Conservation (phyloP, 2,113 vertebrate genomes). For the Panthera leo region DNA sequence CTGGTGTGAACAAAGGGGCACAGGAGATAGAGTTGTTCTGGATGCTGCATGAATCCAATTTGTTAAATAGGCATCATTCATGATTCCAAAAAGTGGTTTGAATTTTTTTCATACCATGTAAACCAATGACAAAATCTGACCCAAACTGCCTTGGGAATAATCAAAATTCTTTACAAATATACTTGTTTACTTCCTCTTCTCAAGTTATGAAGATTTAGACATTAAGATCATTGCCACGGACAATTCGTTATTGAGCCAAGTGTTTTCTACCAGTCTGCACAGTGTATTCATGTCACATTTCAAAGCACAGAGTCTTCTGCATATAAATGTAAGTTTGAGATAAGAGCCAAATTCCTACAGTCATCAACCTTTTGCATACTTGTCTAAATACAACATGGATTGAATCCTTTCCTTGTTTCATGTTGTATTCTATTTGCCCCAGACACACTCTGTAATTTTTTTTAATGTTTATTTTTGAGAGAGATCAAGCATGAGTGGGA, state of each 20-base stretch:
- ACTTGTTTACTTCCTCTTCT: constrained; percentile 19
- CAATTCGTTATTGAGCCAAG: background rate
- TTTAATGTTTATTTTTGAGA: no score
- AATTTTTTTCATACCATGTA: background rate
- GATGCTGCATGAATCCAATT: background rate
- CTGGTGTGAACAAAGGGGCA: background rate
- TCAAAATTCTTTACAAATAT: constrained; percentile 17
- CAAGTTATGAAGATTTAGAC: background rate
- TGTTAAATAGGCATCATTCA: background rate
- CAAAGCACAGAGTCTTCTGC: background rate
- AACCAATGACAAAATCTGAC: constrained; percentile 25
- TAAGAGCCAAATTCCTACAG: background rate
- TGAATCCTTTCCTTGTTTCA: background rate
- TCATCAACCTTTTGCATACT: background rate
- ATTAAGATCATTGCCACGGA: background rate
- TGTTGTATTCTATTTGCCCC: background rate
- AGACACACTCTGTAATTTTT: background rate
- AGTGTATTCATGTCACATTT: background rate
- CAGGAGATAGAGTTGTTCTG: background rate
- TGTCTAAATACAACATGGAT: background rate
- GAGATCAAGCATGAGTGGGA: no score
- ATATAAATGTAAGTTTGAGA: background rate
- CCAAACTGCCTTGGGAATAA: background rate
- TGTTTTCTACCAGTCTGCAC: background rate
- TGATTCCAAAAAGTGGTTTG: background rate